Conservation (phyloP, 2,797 vertebrate genomes). For the Sebastes diaconus region DNA sequence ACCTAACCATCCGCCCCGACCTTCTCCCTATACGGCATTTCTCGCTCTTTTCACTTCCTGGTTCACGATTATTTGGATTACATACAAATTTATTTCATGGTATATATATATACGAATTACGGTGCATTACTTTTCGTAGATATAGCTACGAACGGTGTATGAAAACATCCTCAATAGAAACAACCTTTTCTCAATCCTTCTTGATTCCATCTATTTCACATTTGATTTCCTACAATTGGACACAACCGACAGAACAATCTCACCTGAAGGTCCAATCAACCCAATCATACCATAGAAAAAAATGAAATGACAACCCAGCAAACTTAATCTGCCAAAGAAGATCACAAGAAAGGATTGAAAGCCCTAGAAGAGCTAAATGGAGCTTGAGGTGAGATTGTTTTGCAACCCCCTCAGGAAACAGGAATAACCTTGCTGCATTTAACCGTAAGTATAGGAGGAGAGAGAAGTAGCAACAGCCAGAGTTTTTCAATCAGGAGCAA, state of each 20-base stretch:
- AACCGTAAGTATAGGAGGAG: neutral
- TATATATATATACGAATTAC: too few species aligned
- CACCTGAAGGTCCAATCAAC: neutral
- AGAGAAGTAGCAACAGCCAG: neutral
- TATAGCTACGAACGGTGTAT: too few species aligned
- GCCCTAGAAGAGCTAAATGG: neutral
- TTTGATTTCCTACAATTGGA: neutral
- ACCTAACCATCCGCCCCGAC: rapidly evolving
- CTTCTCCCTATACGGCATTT: rapidly evolving
- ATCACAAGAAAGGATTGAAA: neutral
- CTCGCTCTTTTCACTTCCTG: too few species aligned
- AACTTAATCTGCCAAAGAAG: neutral
- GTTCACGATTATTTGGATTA: too few species aligned
- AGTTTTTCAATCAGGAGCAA: constrained; percentile 2
- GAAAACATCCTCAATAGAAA: neutral
- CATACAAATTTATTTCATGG: too few species aligned
- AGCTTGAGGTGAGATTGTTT: neutral
- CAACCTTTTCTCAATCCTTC: neutral
- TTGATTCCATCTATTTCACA: neutral
- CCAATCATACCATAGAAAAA: neutral
- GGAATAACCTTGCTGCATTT: neutral
- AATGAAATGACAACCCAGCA: neutral
- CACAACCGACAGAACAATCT: neutral
- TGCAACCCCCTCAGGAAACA: neutral
- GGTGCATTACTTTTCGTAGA: too few species aligned